Evolutionary conservation across 2,888 invertebrate species (phyloP), one percentile per base, ranked within the genome.

Genomic region (Hyposoter dolosus): DNA sequence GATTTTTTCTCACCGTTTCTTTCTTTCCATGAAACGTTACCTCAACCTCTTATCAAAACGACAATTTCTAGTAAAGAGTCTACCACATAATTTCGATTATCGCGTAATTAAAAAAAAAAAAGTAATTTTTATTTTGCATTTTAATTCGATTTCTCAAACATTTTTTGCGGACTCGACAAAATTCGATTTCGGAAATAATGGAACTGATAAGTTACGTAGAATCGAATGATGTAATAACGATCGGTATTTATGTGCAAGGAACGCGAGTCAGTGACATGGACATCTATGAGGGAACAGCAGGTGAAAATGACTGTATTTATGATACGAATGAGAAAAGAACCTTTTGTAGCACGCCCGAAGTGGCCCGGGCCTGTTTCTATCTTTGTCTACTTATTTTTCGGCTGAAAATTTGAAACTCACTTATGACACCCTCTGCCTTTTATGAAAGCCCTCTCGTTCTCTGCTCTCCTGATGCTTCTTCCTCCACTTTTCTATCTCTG

Each of bases 321-420:
- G 43, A 12, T 40, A 28, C 5, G 43, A 69, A 75, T 75, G 79
- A 80, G 60, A 84, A 84, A 76, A 76, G 45, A 84, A 65, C 71
- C 76, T 74, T 74, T 72, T 74, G 45, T 47, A 60, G 56, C 68
- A 45, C 69, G 43, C 17, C 78, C 23, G 65, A 72, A 63, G 43
- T n/a, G 66, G 45, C 40, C 50, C 78, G 66, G 45, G 23, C 50
- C 78, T 60, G n/a, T 79, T 32, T 56, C 47, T 69, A 40, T 50
- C 78, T 69, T 32, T 19, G 75, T 75, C 82, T 69, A 47, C 75
- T 75, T 79, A 85, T 79, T 82, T 85, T 79, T 69, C 50, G 65
- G 65, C 12, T 45, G 53, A 75, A 79, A 76, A 82, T 79, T 82
- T 60, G 53, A 79, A 76, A 79, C 68, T 75, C 82, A 74, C 75